A percentile compares a stretch with the other conserved stretches of the same genome.
Conservation (phyloP, 2,888 invertebrate species). For the Tuberolachnus salignus region DNA sequence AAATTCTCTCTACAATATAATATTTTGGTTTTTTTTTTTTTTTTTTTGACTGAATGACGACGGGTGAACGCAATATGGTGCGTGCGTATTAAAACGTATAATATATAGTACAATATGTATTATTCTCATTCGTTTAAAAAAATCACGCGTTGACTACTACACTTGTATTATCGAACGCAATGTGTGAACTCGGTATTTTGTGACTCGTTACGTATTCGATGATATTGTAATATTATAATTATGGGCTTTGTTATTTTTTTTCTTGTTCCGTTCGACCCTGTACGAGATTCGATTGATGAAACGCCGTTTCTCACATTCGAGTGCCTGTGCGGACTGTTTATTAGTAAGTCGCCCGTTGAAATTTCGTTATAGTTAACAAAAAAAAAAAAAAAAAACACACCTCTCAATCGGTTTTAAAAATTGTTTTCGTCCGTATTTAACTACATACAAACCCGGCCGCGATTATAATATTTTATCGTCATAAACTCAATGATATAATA, state of each 20-base stretch:
- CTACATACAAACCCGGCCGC: background rate
- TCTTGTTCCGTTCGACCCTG: conserved; percentile 11
- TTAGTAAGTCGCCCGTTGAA: background rate
- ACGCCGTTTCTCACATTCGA: conserved; percentile 20
- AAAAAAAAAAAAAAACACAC: background rate
- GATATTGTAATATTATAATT: no score
- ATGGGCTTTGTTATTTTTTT: conserved; percentile 1
- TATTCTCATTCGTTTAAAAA: background rate
- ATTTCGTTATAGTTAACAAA: conserved; percentile 10
- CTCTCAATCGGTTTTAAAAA: no score
- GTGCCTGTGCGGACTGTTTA: no score
- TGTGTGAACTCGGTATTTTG: conserved; percentile 14
- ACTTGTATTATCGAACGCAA: background rate
- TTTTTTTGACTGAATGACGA: background rate
- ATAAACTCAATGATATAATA: background rate
- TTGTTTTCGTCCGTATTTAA: no score
- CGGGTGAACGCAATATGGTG: background rate
- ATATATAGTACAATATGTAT: conserved; percentile 1
- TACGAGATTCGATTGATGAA: background rate
- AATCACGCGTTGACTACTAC: background rate
- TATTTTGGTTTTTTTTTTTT: conserved; percentile 2
- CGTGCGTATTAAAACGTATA: background rate
- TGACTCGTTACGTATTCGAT: conserved; percentile 35
- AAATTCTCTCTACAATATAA: background rate
- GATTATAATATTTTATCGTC: background rate